Conservation (phyloP, 2,113 vertebrate species). For the Agapornis roseicollis region DNA sequence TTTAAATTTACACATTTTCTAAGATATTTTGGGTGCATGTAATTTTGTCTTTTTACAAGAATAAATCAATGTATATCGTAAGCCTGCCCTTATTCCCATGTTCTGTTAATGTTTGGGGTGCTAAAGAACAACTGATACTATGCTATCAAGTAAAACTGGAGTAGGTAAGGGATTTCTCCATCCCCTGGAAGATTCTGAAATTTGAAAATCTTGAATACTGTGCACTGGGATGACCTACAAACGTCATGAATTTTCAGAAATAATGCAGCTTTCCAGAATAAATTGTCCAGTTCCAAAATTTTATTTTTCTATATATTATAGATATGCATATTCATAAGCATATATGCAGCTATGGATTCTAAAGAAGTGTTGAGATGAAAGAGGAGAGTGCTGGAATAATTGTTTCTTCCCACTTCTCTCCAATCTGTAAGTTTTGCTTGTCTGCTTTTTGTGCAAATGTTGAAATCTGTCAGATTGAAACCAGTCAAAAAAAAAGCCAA, state of each 20-base stretch:
- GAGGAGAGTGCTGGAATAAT: not conserved
- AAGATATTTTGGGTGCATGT: not conserved
- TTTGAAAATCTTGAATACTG: not conserved
- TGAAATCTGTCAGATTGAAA: not conserved
- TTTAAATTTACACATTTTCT: not conserved
- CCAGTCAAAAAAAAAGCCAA: not conserved
- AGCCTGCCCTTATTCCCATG: not conserved
- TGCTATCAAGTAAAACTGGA: not conserved
- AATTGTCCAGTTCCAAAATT: not conserved
- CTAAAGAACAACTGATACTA: not conserved
- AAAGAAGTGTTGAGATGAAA: not conserved
- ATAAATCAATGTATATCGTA: not conserved
- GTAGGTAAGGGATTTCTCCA: not conserved
- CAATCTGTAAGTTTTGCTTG: not conserved
- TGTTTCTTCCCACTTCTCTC: not conserved
- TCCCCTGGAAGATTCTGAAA: not conserved
- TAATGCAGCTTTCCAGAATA: not conserved
- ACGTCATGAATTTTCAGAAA: not conserved
- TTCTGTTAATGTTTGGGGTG: not conserved
- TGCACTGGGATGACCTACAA: not conserved
- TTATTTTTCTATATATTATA: not conserved
- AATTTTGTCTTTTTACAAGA: not conserved
- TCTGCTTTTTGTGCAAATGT: not conserved
- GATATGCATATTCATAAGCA: not conserved
- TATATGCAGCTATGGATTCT: not conserved